Evolutionary conservation across 2,113 vertebrate species (phyloP).

Genomic region (Centrocercus urophasianus): DNA sequence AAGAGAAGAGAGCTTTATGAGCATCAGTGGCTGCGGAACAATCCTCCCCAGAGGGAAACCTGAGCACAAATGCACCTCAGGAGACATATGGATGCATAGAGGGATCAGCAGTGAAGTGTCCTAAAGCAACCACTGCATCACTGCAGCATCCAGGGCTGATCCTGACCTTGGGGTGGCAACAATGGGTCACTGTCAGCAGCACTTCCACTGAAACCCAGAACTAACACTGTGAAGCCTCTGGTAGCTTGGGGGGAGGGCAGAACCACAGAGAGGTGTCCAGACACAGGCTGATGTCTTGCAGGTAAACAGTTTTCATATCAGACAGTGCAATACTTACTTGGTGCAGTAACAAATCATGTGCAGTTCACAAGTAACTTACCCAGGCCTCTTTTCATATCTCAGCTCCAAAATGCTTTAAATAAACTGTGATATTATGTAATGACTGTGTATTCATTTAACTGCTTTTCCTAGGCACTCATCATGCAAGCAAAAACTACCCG

Average conservation of each 20-base stretch:
- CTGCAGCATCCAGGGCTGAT: background rate
- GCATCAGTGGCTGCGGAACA: background rate
- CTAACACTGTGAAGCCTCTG: background rate
- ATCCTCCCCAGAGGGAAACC: background rate
- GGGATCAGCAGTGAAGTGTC: background rate
- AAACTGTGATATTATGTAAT: constrained; percentile 54
- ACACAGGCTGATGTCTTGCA: background rate
- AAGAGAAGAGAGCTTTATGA: background rate
- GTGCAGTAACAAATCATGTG: constrained; percentile 42
- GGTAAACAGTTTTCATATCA: constrained; percentile 6
- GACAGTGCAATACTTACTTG: constrained; percentile 32
- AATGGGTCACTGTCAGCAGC: background rate
- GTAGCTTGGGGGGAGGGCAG: background rate
- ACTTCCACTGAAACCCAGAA: background rate
- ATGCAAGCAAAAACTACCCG: background rate
- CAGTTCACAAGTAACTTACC: constrained; percentile 55
- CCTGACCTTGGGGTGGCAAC: background rate
- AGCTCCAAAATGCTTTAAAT: constrained; percentile 65
- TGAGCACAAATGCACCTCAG: background rate
- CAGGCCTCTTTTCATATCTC: constrained; percentile 27
- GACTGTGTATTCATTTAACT: constrained; percentile 45
- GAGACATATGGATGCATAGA: background rate
- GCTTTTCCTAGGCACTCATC: constrained; percentile 21
- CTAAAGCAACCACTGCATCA: background rate
- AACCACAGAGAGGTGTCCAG: background rate